Percentiles rank a stretch among this genome's conserved stretches.
Conservation (phyloP, 2,797 vertebrate species). For the Clamator glandarius region DNA sequence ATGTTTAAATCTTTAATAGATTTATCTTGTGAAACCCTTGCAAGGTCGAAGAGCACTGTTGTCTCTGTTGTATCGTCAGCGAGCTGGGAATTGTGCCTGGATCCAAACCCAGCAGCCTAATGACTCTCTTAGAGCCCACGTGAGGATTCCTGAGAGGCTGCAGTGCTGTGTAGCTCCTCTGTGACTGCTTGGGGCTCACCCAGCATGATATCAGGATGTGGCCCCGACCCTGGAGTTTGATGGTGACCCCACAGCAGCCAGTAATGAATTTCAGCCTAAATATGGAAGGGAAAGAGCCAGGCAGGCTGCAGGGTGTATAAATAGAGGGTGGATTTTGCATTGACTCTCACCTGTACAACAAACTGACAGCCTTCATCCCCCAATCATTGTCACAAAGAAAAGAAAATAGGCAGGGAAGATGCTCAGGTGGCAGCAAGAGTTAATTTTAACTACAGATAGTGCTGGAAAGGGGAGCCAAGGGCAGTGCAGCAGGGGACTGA, state of each 20-base stretch:
- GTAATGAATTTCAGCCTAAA: neutral
- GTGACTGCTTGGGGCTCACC: neutral
- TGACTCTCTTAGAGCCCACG: neutral
- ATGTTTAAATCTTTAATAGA: constrained; percentile 51
- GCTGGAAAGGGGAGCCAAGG: constrained; percentile 8
- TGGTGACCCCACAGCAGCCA: neutral
- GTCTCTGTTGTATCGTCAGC: neutral
- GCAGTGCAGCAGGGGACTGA: neutral
- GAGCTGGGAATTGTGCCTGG: constrained; percentile 23
- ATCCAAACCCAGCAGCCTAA: neutral
- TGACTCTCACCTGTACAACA: neutral
- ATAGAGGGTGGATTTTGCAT: neutral
- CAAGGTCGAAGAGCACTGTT: neutral
- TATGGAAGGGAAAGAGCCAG: neutral
- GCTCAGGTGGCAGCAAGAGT: neutral
- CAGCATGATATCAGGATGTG: neutral
- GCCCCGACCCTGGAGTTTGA: neutral
- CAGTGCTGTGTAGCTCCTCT: neutral
- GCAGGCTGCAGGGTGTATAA: neutral
- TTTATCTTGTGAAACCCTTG: constrained; percentile 22
- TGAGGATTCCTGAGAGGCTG: neutral
- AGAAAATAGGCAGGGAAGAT: neutral
- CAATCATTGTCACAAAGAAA: neutral
- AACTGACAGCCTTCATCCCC: neutral
- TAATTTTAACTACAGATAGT: neutral